These are phyloP conservation scores for Epizoanthus ramosus DNA, from an alignment of 92 coral and sea anemone species.

Conservation along the genomic window DNA sequence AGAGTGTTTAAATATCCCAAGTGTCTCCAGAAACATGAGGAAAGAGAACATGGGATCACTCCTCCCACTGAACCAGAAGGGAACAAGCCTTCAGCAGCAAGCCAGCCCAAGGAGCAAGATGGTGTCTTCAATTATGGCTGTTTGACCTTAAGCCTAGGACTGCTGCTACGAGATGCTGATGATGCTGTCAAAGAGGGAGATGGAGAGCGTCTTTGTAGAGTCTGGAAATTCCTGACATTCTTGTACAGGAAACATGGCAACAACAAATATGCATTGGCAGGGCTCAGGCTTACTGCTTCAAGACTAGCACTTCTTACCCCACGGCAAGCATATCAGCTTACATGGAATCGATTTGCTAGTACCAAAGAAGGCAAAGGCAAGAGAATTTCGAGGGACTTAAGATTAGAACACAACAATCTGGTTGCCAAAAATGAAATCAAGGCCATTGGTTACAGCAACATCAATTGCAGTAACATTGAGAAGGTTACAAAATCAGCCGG, in stretches of 20 bases:
- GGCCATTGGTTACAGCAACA: conserved; percentile 57
- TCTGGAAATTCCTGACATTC: conserved; percentile 65
- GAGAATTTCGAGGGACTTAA: conserved; percentile 65
- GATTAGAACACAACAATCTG: conserved; percentile 62
- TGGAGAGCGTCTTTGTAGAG: conserved; percentile 59
- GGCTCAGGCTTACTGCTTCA: conserved; percentile 63
- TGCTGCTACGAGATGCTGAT: conserved; percentile 62
- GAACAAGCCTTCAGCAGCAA: conserved; percentile 10
- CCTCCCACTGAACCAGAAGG: conserved; percentile 13
- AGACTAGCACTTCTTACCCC: conserved; percentile 55
- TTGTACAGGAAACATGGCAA: conserved; percentile 45
- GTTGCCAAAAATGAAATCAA: conserved; percentile 58
- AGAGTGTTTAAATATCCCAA: conserved; percentile 31
- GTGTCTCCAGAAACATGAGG: conserved; percentile 20
- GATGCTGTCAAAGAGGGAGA: conserved; percentile 70
- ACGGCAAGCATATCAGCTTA: conserved; percentile 59
- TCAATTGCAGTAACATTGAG: conserved; percentile 44
- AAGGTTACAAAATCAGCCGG: conserved; percentile 63
- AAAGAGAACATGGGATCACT: conserved; percentile 14
- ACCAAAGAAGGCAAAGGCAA: conserved; percentile 55
- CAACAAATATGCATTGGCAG: conserved; percentile 72
- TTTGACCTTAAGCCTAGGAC: conserved; percentile 58
- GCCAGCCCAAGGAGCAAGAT: background rate
- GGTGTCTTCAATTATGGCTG: conserved; percentile 63
- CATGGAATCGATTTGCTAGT: conserved; percentile 66